Evolutionary conservation across 1,140 invertebrate genomes (phyloP).

Genomic region (Coelopa frigida): DNA sequence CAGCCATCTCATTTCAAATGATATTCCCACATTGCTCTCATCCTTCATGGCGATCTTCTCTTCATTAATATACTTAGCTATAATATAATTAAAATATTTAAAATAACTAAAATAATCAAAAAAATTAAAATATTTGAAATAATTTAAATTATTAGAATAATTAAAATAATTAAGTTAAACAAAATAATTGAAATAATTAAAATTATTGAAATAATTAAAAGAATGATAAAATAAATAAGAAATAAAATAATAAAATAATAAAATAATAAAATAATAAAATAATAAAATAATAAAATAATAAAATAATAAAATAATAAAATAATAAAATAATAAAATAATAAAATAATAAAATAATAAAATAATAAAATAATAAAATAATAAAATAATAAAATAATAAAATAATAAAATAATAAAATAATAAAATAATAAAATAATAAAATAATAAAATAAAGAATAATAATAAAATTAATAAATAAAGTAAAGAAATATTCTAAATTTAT

Average conservation of each 20-base stretch:
- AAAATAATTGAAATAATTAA: neutral
- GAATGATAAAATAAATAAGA: constrained; percentile 1
- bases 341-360: constrained; percentile 2
- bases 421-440: constrained; percentile 1
- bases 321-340: neutral
- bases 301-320: neutral
- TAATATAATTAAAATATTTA: no score
- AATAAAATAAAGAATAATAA: neutral
- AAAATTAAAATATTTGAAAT: no score
- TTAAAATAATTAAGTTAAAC: no score
- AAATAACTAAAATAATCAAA: no score
- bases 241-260: constrained; percentile 2
- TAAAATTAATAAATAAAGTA: constrained; percentile 9
- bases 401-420: neutral
- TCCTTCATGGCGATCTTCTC: no score
- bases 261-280: neutral
- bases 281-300: neutral
- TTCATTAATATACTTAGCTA: no score
- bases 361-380: constrained; percentile 1
- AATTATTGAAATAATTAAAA: constrained; percentile 1
- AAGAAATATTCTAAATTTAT: constrained; percentile 9
- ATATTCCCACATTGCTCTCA: no score
- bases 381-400: constrained; percentile 1
- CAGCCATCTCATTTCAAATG: no score
- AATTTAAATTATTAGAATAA: no score